Evolutionary conservation across 2,888 invertebrate genomes (phyloP).

Genomic region (Thalpophila matura): DNA sequence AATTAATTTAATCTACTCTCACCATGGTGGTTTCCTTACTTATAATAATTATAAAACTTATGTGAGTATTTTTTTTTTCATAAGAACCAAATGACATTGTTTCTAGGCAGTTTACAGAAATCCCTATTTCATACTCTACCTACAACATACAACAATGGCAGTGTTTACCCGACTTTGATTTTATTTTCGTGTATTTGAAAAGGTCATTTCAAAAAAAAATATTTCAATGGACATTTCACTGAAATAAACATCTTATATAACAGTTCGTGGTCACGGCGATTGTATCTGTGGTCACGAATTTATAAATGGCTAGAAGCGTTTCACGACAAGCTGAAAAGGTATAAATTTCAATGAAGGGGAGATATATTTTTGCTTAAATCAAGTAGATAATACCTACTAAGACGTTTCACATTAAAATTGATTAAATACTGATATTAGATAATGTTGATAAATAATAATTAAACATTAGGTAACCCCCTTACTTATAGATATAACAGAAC

Average conservation of each 20-base stretch:
- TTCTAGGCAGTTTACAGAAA: conserved; percentile 11
- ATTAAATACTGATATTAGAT: no score
- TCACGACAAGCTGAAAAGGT: conserved; percentile 29
- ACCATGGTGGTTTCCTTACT: no score
- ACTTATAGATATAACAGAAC: no score
- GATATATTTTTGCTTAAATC: neutral
- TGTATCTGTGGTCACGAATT: conserved; percentile 35
- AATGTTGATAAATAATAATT: no score
- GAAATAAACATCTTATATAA: conserved; percentile 27
- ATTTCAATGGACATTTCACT: conserved; percentile 12
- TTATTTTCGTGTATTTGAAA: neutral
- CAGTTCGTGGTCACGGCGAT: conserved; percentile 35
- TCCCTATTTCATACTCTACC: neutral
- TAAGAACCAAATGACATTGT: no score
- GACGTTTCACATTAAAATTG: no score
- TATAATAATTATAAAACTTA: no score
- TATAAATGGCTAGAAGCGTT: conserved; percentile 9
- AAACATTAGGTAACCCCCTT: no score
- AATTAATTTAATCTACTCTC: no score
- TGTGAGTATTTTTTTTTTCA: no score
- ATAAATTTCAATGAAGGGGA: neutral
- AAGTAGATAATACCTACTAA: no score
- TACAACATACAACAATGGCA: conserved; percentile 16
- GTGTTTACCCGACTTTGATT: neutral
- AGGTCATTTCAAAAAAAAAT: neutral